Evolutionary conservation across 2,797 vertebrate genomes (phyloP), one percentile per base, ranked within the genome.

Genomic region (Micromesistius poutassou): DNA sequence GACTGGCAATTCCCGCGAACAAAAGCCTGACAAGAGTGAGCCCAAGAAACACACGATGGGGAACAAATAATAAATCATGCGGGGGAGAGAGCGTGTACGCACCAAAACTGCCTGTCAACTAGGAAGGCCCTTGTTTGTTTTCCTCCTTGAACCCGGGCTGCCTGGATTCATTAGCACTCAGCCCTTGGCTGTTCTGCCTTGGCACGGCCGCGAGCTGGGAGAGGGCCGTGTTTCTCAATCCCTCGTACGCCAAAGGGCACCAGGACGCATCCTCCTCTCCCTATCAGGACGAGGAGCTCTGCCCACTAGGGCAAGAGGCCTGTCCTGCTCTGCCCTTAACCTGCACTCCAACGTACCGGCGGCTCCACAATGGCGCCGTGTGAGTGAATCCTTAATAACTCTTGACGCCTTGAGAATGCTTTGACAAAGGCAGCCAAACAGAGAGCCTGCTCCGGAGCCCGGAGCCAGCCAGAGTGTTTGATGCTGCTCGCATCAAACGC

Each of bases 141-240:
- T 84, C 83, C 72, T 78, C 85, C 79, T 82, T 74, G 16, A 50
- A 84, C 82, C 81, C 82, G 76, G 82, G 76, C 83, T 86, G 86
- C 77, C 82, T 82, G 78, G 81, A 80, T 89, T 90, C 87, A 89
- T 87, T 86, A 89, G 84, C 71, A 86, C 78, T 62, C 82, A 79
- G 79, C 77, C 77, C 74, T 86, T 88, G 86, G 86, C 86, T 90
- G 77, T 76, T 74, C 80, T 77, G 35, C 76, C 81, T 79, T 79
- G 74, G 82, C 82, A 87, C 75, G 70, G 71, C 9, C 50, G 30
- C 80, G 77, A 85, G 83, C 79, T 79, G 82, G 72, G 84, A 74
- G 85, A 81, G 16, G 77, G 80, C 70, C 75, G 78, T 22, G 75
- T 70, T 76, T 76, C 74, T 76, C 71, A 30, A 82, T 81, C 55